phyloP scores from a whole-genome alignment of 2,888 invertebrate species.

The Lasioglossum vierecki region DNA sequence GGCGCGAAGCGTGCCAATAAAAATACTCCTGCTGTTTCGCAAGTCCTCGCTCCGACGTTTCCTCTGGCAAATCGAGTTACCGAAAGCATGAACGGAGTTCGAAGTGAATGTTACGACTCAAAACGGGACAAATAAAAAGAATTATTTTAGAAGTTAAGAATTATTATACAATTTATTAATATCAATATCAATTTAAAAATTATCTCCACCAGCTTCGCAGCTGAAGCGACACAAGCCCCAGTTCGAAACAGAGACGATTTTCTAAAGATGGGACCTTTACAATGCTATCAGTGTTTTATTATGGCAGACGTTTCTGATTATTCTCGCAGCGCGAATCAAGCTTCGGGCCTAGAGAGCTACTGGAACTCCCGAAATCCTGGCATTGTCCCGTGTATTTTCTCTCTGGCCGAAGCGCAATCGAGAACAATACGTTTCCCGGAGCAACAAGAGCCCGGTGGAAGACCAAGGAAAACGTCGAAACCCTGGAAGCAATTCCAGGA shows the following conservation, averaged over 20 bases:
- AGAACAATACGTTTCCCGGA: conserved; percentile 9
- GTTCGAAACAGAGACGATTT: not conserved
- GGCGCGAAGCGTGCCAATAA: conserved; percentile 44
- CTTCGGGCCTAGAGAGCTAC: not conserved
- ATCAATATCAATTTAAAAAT: not conserved
- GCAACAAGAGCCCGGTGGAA: not conserved
- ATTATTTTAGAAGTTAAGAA: not conserved
- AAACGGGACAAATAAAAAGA: not conserved
- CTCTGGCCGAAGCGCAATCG: not conserved
- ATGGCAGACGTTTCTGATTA: not conserved
- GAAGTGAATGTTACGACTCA: conserved; percentile 2
- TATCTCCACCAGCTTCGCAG: not conserved
- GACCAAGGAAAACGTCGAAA: not conserved
- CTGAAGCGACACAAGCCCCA: not conserved
- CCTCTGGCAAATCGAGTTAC: conserved; percentile 19
- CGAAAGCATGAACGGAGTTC: conserved; percentile 1
- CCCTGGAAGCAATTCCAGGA: not conserved
- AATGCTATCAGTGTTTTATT: not conserved
- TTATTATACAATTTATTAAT: not conserved
- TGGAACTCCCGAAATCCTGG: not conserved
- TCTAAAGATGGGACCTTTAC: not conserved
- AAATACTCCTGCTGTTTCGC: conserved; percentile 16
- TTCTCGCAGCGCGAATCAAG: not conserved
- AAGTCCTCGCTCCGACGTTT: not conserved
- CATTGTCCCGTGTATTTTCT: not conserved